Evolutionary conservation across 1,140 invertebrate species (phyloP).

Genomic region (Luehdorfia chinensis): DNA sequence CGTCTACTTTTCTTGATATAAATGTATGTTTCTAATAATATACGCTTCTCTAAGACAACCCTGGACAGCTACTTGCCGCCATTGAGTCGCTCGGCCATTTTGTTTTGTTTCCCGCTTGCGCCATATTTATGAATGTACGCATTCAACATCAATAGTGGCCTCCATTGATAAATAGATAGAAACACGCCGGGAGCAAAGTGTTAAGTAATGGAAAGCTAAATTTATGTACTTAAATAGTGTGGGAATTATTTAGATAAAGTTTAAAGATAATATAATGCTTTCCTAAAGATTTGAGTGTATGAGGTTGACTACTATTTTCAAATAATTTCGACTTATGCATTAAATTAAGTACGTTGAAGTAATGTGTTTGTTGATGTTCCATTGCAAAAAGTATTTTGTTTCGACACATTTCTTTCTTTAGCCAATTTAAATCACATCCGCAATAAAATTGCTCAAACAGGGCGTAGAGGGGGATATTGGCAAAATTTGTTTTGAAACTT

Average conservation of each 20-base stretch:
- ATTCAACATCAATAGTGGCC: slow-evolving; percentile 27
- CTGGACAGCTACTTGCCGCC: too few species aligned
- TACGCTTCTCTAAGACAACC: too few species aligned
- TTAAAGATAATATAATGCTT: too few species aligned
- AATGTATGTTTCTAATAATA: too few species aligned
- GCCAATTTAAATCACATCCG: slow-evolving; percentile 18
- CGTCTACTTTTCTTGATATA: too few species aligned
- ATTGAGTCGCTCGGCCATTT: slow-evolving; percentile 21
- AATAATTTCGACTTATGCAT: too few species aligned
- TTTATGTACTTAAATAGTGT: slow-evolving; percentile 9
- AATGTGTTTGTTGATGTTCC: too few species aligned
- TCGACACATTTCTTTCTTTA: slow-evolving; percentile 7
- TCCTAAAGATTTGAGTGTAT: too few species aligned
- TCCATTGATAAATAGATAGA: slow-evolving; percentile 38
- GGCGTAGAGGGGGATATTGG: slow-evolving; percentile 18
- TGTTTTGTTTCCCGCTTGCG: slow-evolving; percentile 31
- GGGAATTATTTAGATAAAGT: too few species aligned
- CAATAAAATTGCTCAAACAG: slow-evolving; percentile 22
- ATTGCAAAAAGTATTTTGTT: slow-evolving; percentile 16
- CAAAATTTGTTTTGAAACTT: slow-evolving; percentile 23
- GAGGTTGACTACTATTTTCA: too few species aligned
- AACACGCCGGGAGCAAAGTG: slow-evolving; percentile 10
- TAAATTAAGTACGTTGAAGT: too few species aligned
- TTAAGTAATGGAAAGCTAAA: slow-evolving; percentile 13
- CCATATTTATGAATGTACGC: slow-evolving; percentile 34